Evolutionary conservation across 2,888 invertebrate species (phyloP), one percentile per base, ranked within the genome.

Genomic region (Eupithecia subfuscata): DNA sequence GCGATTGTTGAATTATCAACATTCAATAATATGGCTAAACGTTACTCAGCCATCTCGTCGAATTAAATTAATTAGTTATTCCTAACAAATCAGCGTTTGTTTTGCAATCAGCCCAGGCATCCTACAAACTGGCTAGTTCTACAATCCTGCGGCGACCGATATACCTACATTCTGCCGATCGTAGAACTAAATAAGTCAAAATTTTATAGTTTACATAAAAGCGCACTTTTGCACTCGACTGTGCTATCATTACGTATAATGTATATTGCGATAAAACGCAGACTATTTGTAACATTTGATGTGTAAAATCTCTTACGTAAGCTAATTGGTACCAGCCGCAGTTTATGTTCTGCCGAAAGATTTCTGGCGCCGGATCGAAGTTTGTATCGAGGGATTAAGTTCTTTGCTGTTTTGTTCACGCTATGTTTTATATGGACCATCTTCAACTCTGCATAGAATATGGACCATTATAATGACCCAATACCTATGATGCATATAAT

Each of bases 251-350:
- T 65, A 74, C 76, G 73, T 71, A 72, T 74, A 43, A 73, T 69
- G 69, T 75, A 73, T 65, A 56, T 43, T 69, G 37, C 40, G 74
- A 77, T 74, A 48, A 60, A 68, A 67, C 60, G 60, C 71, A 72
- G 72, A 72, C 74, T 77, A 63, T 72, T 74, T 56, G 37, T n/a
- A 67, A 67, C 37, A 74, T 30, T 67, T 60, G 70, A 63, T 68
- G 77, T 70, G 70, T 72, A 63, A 71, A 75, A 71, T 67, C 43
- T 45, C 40, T 74, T 76, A 40, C 69, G 65, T n/a, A 71, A 74
- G 45, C 70, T 65, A 63, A 65, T 65, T 64, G 60, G 22, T 64
- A 56, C 37, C 56, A 75, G 60, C 45, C 56, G 72, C 30, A 64
- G 64, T 34, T 30, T 64, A 34, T 34, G 18, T 18, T 64, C 22